Evolutionary conservation across 1,140 invertebrate species (phyloP), one percentile per base, ranked within the genome.

Genomic region (Dendrolimus kikuchii): DNA sequence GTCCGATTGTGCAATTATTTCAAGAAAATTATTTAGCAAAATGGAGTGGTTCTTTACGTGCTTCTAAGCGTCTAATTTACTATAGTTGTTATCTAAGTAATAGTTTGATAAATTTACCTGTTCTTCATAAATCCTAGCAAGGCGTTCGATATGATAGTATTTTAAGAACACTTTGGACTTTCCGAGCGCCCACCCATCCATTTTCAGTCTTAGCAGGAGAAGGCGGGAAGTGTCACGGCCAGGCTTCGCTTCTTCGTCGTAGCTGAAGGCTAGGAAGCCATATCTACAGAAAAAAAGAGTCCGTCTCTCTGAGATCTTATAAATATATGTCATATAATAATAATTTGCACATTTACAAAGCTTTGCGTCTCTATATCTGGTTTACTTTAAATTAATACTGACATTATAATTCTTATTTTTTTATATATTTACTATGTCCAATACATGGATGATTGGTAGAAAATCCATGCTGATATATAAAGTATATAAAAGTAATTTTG

Each of bases 81-180:
- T 45, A 45, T 45, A 45, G n/a, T 45, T 7, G 43, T 5, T 8
- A n/a, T 9, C 2, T 9, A n/a, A 45, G 5, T 5, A 5, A 6
- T 9, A 5, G n/a, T 45, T n/a, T 5, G 8, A 36, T n/a, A 38
- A n/a, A 44, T 38, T 38, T 74, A 91, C 89, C 74, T 92, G 89
- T 56, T 93, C 90, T 73, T 95, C 94, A 74, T 94, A 95, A 65
- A 93, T 86, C 71, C 93, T 92, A 0, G 94, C 91, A 2, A 96
- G 81, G 58, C 93, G 92, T 81, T 96, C 94, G 1, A 95, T 90
- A 68, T 96, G 94, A 68, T 95, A 96, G 74, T 96, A 96, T 68
- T 95, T 95, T 0, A 96, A 87, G 73, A 96, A 96, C 5, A 96
- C 93, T 91, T 95, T 96, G 0, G 93, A 93, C 68, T 93, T 94